phyloP scores from a whole-genome alignment of 2,113 vertebrate species.

The Vireo altiloquus region DNA sequence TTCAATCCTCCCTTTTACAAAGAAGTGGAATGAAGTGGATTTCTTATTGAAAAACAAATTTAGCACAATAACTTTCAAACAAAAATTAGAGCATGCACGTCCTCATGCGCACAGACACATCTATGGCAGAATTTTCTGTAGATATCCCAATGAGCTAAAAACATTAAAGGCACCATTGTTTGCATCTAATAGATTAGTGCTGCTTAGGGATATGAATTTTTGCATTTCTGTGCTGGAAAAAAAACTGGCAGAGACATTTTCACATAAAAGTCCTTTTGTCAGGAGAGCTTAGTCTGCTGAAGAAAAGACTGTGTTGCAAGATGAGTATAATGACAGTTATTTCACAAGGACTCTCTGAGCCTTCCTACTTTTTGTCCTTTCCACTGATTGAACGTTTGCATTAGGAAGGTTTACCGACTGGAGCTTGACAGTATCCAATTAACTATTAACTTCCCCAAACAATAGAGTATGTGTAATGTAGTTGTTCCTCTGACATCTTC shows the following conservation, averaged over 20 bases:
- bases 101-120: background rate
- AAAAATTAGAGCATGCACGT: background rate
- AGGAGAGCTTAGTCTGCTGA: background rate
- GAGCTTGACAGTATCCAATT: background rate
- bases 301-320: background rate
- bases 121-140: background rate
- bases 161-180: background rate
- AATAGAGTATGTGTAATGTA: background rate
- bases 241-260: background rate
- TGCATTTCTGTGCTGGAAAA: background rate
- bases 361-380: background rate
- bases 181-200: background rate
- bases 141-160: background rate
- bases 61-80: background rate
- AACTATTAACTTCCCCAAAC: background rate
- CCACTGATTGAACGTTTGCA: background rate
- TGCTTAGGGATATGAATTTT: conserved; percentile 5
- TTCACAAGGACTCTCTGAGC: background rate
- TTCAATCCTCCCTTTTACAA: background rate
- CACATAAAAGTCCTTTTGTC: conserved; percentile 31
- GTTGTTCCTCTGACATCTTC: background rate
- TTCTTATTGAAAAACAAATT: background rate
- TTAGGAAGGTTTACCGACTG: background rate
- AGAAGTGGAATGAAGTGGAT: background rate
- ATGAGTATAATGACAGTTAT: background rate